Conservation (phyloP, 2,888 invertebrate genomes). For the Drosophila yooni region DNA sequence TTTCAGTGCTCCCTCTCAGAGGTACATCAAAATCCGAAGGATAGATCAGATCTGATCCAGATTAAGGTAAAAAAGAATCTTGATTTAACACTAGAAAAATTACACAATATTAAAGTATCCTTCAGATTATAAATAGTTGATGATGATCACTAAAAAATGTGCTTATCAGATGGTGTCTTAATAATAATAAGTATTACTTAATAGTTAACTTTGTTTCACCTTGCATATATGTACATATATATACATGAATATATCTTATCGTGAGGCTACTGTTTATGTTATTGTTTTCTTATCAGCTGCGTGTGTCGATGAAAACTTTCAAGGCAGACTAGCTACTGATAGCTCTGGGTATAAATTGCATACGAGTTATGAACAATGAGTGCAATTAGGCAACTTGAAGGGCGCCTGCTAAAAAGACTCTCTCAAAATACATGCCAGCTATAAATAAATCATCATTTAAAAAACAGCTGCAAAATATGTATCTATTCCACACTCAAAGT, state of each 20-base stretch:
- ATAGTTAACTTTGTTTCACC: slow-evolving; percentile 12
- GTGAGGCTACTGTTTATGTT: slow-evolving; percentile 21
- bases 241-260: slow-evolving; percentile 46
- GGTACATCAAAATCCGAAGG: neutral
- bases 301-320: slow-evolving; percentile 14
- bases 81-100: neutral
- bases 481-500: neutral
- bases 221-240: neutral
- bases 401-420: neutral
- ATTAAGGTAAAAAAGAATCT: neutral
- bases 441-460: neutral
- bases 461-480: neutral
- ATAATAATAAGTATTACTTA: slow-evolving; percentile 18
- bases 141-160: neutral
- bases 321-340: slow-evolving; percentile 31
- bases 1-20: neutral
- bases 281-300: slow-evolving; percentile 28
- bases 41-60: neutral
- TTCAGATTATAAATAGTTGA: neutral
- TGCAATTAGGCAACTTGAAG: neutral
- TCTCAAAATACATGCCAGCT: neutral
- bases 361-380: neutral
- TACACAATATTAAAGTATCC: neutral
- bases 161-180: neutral
- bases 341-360: slow-evolving; percentile 9